Conservation (phyloP, 2,888 invertebrate genomes). For the Drosophila yooni region DNA sequence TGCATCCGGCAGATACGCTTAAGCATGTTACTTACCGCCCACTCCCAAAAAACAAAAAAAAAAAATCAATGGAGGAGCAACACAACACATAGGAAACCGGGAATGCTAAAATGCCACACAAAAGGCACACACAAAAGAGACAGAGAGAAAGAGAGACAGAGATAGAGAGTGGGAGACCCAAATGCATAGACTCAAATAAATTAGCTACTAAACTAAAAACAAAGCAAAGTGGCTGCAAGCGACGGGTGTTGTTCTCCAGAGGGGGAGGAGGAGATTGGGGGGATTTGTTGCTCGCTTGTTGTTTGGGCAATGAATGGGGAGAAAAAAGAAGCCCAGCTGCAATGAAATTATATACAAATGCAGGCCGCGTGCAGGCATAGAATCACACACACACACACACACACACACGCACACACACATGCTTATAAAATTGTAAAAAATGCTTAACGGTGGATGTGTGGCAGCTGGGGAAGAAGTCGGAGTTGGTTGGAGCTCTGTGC, state of each 20-base stretch:
- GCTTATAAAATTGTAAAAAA: conserved; percentile 29
- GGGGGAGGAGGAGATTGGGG: background rate
- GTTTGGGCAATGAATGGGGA: conserved; percentile 28
- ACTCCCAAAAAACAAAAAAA: conserved; percentile 8
- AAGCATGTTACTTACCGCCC: conserved; percentile 33
- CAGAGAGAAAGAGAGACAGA: background rate
- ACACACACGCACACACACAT: conserved; percentile 8
- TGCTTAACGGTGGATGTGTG: background rate
- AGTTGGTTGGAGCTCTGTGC: background rate
- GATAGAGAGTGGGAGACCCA: conserved; percentile 44
- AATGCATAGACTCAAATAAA: conserved; percentile 76
- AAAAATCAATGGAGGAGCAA: background rate
- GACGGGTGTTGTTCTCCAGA: conserved; percentile 1
- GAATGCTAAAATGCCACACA: conserved; percentile 52
- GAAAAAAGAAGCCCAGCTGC: conserved; percentile 29
- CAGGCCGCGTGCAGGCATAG: conserved; percentile 57
- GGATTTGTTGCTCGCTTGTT: conserved; percentile 11
- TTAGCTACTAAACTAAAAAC: conserved; percentile 76
- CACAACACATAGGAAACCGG: conserved; percentile 16
- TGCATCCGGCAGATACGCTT: conserved; percentile 59
- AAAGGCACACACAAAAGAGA: conserved; percentile 44
- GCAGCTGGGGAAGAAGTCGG: background rate
- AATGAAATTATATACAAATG: conserved; percentile 68
- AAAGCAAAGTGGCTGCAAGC: conserved; percentile 45
- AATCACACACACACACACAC: conserved; percentile 27